Evolutionary conservation across 1,140 invertebrate genomes (phyloP), one percentile per base, ranked within the genome.

Genomic region (Catajapyx aquilonaris): DNA sequence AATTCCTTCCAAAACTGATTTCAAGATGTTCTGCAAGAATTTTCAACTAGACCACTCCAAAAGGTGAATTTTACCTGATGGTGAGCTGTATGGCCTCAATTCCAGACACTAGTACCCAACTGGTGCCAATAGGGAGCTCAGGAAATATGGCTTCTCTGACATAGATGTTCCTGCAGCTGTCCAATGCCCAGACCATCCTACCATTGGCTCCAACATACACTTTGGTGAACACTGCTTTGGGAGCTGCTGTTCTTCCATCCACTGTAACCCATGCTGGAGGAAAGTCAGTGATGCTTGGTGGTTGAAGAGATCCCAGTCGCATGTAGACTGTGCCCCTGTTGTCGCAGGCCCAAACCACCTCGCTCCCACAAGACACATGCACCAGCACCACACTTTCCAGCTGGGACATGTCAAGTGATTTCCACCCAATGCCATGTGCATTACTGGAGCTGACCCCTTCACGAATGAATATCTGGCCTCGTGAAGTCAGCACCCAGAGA

Each of bases 161-260:
- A 49, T 65, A 70, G 4, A 65, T 54, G 42, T 60, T 56, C 20
- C 52, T 48, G 16, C 55, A 51, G 28, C 57, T 60, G 48, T 70
- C 66, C 17, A 68, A 41, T 2, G 61, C 65, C 67, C 67, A 70
- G 25, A 69, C 65, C 56, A 65, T 62, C 41, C 51, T 54, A 15
- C 57, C 56, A 11, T 58, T 46, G n/a, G 59, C 53, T 7, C 64
- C 59, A 28, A 58, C 56, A 46, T 54, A 58, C 0, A 69, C 55
- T 50, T 63, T 40, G 28, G 34, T 28, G 38, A 35, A 9, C 25
- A 28, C 7, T 28, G 23, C 7, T 28, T 13, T 13, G 13, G 23
- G 23, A 7, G 13, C 13, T 9, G 23, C 13, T 28, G 23, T 7
- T 9, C 13, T 28, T 9, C 23, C 23, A 28, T 28, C 23, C 7